phyloP scores from a whole-genome alignment of 2,888 invertebrate genomes.

The Sepioteuthis lessoniana region DNA sequence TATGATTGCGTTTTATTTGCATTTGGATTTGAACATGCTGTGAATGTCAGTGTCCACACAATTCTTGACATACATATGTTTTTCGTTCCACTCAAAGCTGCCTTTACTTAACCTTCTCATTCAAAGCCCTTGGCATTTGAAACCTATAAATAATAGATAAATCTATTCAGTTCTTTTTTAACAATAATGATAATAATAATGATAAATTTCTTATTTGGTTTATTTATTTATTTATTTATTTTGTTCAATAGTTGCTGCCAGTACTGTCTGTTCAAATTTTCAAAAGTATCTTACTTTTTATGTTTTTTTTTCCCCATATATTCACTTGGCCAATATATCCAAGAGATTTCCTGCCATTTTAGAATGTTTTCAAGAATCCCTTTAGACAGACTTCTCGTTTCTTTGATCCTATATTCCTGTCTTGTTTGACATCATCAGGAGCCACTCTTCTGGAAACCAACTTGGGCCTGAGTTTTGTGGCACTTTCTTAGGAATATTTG shows the following conservation, averaged over 20 bases:
- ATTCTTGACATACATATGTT: no score
- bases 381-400: neutral
- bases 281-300: neutral
- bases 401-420: neutral
- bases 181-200: no score
- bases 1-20: no score
- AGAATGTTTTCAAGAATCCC: neutral
- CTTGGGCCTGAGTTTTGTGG: neutral
- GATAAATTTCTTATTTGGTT: neutral
- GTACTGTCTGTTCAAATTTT: neutral
- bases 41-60: no score
- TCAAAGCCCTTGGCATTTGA: no score
- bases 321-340: neutral
- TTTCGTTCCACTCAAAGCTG: no score
- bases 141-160: no score
- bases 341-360: constrained; percentile 9
- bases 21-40: no score
- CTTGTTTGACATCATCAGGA: neutral
- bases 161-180: no score
- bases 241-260: neutral
- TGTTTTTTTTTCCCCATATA: neutral
- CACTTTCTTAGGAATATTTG: neutral
- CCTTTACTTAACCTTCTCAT: no score
- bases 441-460: neutral
- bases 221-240: neutral